A percentile compares a stretch with the other conserved stretches of the same genome.
Conservation (phyloP, 2,797 vertebrate genomes). For the Sarcoramphus papa region DNA sequence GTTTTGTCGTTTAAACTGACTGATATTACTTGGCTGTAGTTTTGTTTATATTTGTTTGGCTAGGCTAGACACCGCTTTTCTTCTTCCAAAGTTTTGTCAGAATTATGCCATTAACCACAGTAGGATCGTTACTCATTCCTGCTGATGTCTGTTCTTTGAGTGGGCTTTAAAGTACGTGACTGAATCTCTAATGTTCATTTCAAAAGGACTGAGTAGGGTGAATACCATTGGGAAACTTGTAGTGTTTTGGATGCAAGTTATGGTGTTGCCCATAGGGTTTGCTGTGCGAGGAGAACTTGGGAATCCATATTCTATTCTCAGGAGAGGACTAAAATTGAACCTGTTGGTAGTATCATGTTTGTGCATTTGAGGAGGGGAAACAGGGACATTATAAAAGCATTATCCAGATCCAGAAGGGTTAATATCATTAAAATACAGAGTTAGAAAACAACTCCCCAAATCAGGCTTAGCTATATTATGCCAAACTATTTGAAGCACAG, state of each 20-base stretch:
- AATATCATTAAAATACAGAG: neutral
- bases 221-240: neutral
- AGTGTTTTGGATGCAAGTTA: neutral
- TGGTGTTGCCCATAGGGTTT: neutral
- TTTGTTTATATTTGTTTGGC: slow-evolving; percentile 32
- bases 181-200: neutral
- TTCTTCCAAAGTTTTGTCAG: neutral
- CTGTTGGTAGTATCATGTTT: neutral
- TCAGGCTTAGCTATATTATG: neutral
- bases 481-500: neutral
- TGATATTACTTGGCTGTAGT: neutral
- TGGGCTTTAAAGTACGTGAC: slow-evolving; percentile 3
- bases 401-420: neutral
- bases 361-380: neutral
- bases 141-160: slow-evolving; percentile 31
- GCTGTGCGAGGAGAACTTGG: neutral
- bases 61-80: neutral
- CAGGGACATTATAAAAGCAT: neutral
- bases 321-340: neutral
- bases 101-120: neutral
- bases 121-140: neutral
- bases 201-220: neutral
- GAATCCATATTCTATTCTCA: neutral
- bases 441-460: neutral
- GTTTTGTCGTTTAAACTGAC: slow-evolving; percentile 15